These are phyloP conservation scores for Meloidogyne floridensis DNA, from an alignment of 1,140 invertebrate species.

Conservation along the genomic window DNA sequence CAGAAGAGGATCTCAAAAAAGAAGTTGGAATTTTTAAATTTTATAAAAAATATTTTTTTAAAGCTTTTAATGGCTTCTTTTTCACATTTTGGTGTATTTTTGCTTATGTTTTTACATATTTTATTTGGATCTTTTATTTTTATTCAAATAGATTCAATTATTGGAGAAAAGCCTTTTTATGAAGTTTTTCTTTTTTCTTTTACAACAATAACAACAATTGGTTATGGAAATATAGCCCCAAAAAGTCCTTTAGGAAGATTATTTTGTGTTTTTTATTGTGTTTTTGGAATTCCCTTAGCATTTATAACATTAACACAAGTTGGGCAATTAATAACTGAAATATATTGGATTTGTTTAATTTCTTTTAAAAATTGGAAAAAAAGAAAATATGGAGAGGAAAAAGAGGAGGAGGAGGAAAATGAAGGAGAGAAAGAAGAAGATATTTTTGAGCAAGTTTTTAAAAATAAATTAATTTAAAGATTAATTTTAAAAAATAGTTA, in stretches of 20 bases:
- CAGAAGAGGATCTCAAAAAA: not conserved
- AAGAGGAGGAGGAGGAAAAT: not conserved
- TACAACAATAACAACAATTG: slow-evolving; percentile 40
- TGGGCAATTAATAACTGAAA: slow-evolving; percentile 31
- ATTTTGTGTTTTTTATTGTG: slow-evolving; percentile 31
- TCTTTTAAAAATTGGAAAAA: slow-evolving; percentile 23
- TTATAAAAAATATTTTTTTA: not conserved
- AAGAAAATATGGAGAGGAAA: not conserved
- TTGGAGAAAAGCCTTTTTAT: slow-evolving; percentile 28
- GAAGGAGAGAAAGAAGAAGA: not conserved
- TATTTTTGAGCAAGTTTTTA: not conserved
- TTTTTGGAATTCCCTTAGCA: slow-evolving; percentile 36
- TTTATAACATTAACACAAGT: slow-evolving; percentile 30
- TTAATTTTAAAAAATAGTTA: not conserved
- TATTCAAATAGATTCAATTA: slow-evolving; percentile 2
- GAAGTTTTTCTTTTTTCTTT: slow-evolving; percentile 36
- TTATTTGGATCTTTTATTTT: slow-evolving; percentile 30
- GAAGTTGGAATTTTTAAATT: not conserved
- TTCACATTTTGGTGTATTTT: slow-evolving; percentile 18
- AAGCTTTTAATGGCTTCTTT: slow-evolving; percentile 10
- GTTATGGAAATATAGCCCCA: slow-evolving; percentile 39
- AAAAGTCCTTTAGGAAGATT: slow-evolving; percentile 10
- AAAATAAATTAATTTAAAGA: not conserved
- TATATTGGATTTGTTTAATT: slow-evolving; percentile 32
- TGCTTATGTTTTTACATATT: slow-evolving; percentile 27